These are phyloP conservation scores for Tromatobia lineatoria DNA, from an alignment of 2,888 invertebrate genomes.

Conservation along the genomic window DNA sequence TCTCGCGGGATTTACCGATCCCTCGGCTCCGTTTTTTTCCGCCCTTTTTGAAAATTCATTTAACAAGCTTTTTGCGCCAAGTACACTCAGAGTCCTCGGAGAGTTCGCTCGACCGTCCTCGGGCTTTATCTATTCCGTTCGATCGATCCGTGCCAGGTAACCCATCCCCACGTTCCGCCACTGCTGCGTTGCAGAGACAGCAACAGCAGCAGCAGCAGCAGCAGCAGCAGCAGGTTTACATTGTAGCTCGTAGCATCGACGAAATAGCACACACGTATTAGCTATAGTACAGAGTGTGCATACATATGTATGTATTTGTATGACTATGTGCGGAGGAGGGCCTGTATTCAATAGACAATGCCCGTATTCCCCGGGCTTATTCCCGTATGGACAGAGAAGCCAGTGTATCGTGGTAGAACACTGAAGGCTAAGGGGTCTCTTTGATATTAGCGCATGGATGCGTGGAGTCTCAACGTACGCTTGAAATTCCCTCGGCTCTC, in stretches of 20 bases:
- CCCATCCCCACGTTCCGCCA: slow-evolving; percentile 55
- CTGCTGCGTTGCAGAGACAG: slow-evolving; percentile 55
- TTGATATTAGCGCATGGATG: slow-evolving; percentile 57
- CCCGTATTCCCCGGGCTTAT: slow-evolving; percentile 57
- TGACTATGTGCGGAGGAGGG: slow-evolving; percentile 5
- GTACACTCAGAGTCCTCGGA: slow-evolving; percentile 28
- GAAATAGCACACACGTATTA: slow-evolving; percentile 45
- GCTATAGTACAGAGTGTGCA: slow-evolving; percentile 4
- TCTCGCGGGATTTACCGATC: not conserved
- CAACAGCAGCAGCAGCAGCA: not conserved
- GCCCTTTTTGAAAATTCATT: not conserved
- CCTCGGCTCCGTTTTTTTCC: not conserved
- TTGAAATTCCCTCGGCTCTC: slow-evolving; percentile 26
- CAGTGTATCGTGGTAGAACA: slow-evolving; percentile 50
- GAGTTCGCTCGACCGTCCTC: slow-evolving; percentile 51
- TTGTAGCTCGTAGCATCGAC: slow-evolving; percentile 39
- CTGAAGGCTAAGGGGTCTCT: slow-evolving; percentile 50
- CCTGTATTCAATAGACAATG: slow-evolving; percentile 57
- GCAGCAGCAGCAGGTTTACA: slow-evolving; percentile 22
- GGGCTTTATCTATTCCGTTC: slow-evolving; percentile 68
- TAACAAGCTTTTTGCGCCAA: slow-evolving; percentile 31
- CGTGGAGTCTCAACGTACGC: slow-evolving; percentile 30
- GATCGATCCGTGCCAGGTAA: slow-evolving; percentile 70
- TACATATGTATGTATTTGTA: slow-evolving; percentile 19
- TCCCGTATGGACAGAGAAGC: slow-evolving; percentile 38